A percentile compares a stretch with the other conserved stretches of the same genome.
These are phyloP conservation scores for Butorides virescens DNA, from an alignment of 2,113 vertebrate species.

Conservation along the genomic window DNA sequence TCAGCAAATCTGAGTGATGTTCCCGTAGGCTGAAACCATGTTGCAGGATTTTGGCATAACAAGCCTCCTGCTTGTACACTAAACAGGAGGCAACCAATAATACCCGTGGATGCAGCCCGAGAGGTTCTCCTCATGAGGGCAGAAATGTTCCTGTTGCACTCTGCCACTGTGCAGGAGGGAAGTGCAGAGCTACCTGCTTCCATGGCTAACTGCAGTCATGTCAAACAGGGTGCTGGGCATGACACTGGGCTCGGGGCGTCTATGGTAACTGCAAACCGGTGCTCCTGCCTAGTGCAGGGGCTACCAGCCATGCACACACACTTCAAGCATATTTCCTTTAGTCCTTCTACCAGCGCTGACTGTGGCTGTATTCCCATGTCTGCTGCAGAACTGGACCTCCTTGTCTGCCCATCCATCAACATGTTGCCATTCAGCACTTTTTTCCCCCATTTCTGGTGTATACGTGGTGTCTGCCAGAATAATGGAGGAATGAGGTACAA, in stretches of 20 bases:
- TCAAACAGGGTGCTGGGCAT: not conserved
- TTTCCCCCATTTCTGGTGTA: rapidly evolving
- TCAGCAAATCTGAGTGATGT: not conserved
- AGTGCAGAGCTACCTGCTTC: not conserved
- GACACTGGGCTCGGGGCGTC: not conserved
- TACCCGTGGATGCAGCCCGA: not conserved
- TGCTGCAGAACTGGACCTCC: not conserved
- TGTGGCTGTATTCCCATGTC: not conserved
- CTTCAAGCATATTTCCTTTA: not conserved
- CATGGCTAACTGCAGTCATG: not conserved
- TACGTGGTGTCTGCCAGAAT: not conserved
- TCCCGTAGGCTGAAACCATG: not conserved
- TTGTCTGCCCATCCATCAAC: not conserved
- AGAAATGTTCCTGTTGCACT: not conserved
- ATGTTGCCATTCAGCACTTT: not conserved
- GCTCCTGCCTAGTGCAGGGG: not conserved
- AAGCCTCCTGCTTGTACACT: not conserved
- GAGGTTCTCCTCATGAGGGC: not conserved
- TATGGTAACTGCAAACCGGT: not conserved
- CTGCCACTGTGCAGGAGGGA: not conserved
- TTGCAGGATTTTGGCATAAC: not conserved
- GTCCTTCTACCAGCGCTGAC: not conserved
- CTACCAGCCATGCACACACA: not conserved
- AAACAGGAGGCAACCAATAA: not conserved
- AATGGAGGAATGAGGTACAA: not conserved